A percentile compares a stretch with the other conserved stretches of the same genome.
These are phyloP conservation scores for Dasypus novemcinctus DNA, from an alignment of 2,113 vertebrate species.

Conservation along the genomic window DNA sequence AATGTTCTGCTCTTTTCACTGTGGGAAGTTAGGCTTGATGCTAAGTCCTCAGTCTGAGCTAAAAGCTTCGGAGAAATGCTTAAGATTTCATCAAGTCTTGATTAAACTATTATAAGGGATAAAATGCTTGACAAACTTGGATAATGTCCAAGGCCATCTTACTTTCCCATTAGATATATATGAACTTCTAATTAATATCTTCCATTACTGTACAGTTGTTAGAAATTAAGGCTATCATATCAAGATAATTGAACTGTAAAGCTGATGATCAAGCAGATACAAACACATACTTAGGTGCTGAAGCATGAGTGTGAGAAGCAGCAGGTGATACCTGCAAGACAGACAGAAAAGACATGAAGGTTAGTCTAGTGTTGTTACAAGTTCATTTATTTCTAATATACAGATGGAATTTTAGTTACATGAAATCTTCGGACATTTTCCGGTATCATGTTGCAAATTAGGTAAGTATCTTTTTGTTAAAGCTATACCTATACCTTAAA, in stretches of 20 bases:
- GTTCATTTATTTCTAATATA: background rate
- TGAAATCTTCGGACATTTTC: background rate
- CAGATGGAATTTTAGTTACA: background rate
- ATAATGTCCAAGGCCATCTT: background rate
- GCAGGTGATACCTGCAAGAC: background rate
- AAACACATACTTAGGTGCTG: background rate
- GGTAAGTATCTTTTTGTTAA: background rate
- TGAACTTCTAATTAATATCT: background rate
- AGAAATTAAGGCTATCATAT: background rate
- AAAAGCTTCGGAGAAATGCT: background rate
- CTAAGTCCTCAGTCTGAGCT: background rate
- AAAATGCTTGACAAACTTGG: background rate
- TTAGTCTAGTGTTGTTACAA: background rate
- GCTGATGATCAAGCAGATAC: background rate
- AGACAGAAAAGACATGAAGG: background rate
- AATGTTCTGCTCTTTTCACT: constrained; percentile 15
- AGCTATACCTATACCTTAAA: background rate
- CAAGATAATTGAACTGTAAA: background rate
- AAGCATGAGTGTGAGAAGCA: background rate
- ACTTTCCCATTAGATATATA: background rate
- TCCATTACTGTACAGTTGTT: background rate
- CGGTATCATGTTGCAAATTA: background rate
- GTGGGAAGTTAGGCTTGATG: background rate
- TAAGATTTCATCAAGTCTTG: background rate
- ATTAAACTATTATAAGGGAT: background rate